Percentiles rank a stretch among this genome's conserved stretches.
Conservation (phyloP, 2,797 vertebrate genomes). For the Oreonectes daqikongensis region DNA sequence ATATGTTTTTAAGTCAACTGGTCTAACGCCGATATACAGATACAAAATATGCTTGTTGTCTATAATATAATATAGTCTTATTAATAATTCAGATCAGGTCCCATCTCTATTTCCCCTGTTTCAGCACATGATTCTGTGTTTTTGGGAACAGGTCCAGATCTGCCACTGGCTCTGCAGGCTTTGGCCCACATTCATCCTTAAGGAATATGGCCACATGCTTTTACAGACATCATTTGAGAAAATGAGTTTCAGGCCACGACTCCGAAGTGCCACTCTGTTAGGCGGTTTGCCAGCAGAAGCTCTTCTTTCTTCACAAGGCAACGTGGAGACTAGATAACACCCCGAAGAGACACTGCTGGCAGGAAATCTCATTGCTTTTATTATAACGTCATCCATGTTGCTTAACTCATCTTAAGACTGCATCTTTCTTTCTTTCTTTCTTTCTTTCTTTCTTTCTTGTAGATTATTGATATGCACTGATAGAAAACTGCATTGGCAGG, state of each 20-base stretch:
- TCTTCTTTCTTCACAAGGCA: slow-evolving; percentile 6
- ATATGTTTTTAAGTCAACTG: neutral
- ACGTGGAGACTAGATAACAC: neutral
- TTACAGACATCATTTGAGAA: slow-evolving; percentile 40
- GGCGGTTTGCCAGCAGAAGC: slow-evolving; percentile 2
- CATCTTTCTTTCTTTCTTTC: no score
- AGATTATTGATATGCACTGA: no score
- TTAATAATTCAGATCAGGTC: slow-evolving; percentile 58
- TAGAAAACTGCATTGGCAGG: no score
- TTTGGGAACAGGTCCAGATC: slow-evolving; percentile 55
- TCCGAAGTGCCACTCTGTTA: neutral
- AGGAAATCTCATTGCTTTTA: neutral
- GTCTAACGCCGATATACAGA: neutral
- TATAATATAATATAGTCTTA: slow-evolving; percentile 43
- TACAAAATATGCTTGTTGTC: slow-evolving; percentile 43
- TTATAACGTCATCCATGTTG: neutral
- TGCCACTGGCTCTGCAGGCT: slow-evolving; percentile 39
- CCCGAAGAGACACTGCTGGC: neutral
- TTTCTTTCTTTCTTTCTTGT: neutral
- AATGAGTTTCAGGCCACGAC: slow-evolving; percentile 36
- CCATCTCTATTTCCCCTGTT: slow-evolving; percentile 38
- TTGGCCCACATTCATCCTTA: slow-evolving; percentile 51
- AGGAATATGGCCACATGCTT: slow-evolving; percentile 47
- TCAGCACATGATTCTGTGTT: slow-evolving; percentile 57
- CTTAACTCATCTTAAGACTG: neutral